Percentiles rank a stretch among this genome's conserved stretches.
phyloP scores from a whole-genome alignment of 2,113 vertebrate species.

The Oreochromis spilurus region DNA sequence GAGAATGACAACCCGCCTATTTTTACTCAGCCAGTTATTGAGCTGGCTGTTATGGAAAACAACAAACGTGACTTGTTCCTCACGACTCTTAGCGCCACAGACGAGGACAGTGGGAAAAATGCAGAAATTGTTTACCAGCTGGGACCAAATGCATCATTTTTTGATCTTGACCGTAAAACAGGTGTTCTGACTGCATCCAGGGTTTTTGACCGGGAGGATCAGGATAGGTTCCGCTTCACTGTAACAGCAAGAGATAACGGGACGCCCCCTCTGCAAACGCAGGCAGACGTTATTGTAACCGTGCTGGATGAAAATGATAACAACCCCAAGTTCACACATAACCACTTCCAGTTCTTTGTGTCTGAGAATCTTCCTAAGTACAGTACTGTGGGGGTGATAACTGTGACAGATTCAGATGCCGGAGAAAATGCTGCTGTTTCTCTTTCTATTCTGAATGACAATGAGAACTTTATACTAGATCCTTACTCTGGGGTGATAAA shows the following conservation, averaged over 20 bases:
- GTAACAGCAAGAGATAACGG: conserved; percentile 96
- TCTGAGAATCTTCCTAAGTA: conserved; percentile 98
- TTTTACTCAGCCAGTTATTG: conserved; percentile 98
- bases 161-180: conserved; percentile 95
- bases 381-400: conserved; percentile 97
- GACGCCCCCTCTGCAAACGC: conserved; percentile 92
- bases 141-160: conserved; percentile 96
- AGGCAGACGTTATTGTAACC: conserved; percentile 95
- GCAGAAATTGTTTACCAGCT: conserved; percentile 98
- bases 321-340: conserved; percentile 97
- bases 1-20: conserved; percentile 98
- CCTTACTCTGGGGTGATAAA: conserved; percentile 95
- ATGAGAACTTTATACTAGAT: conserved; percentile 96
- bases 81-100: conserved; percentile 93
- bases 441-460: conserved; percentile 93
- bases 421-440: conserved; percentile 95
- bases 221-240: conserved; percentile 96
- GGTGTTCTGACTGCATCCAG: conserved; percentile 95
- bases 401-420: conserved; percentile 93
- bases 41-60: conserved; percentile 96
- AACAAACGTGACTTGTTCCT: conserved; percentile 96
- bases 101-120: conserved; percentile 97
- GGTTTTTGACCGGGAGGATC: conserved; percentile 96
- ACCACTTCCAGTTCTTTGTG: conserved; percentile 98
- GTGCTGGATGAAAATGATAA: conserved; percentile 98